These are phyloP conservation scores for Drosophila longiperda DNA, from an alignment of 2,888 invertebrate genomes.

Conservation along the genomic window DNA sequence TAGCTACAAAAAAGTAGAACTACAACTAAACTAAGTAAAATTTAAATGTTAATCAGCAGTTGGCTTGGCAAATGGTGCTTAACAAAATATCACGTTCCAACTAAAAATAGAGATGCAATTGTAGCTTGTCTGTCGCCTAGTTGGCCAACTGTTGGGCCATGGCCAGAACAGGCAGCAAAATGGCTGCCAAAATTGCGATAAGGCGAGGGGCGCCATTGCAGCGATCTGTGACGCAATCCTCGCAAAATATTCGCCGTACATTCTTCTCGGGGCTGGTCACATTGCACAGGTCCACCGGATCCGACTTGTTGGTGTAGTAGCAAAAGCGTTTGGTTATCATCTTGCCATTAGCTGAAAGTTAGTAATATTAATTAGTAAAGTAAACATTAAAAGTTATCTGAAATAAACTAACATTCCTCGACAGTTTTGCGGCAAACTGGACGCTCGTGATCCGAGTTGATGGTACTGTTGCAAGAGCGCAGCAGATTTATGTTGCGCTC, in stretches of 20 bases:
- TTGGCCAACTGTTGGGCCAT: constrained; percentile 52
- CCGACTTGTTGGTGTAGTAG: constrained; percentile 84
- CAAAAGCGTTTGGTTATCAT: constrained; percentile 82
- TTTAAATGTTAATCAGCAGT: constrained; percentile 60
- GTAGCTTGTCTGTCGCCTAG: constrained; percentile 37
- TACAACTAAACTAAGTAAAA: constrained; percentile 54
- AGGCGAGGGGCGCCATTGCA: constrained; percentile 75
- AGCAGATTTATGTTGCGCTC: constrained; percentile 80
- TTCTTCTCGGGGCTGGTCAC: constrained; percentile 78
- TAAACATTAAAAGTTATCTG: background rate
- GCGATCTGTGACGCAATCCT: constrained; percentile 80
- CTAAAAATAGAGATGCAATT: constrained; percentile 61
- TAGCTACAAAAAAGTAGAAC: constrained; percentile 7
- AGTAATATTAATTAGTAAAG: background rate
- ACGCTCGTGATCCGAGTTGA: constrained; percentile 82
- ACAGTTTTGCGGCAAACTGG: constrained; percentile 84
- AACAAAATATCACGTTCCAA: constrained; percentile 79
- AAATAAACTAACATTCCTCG: constrained; percentile 75
- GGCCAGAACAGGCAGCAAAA: constrained; percentile 59
- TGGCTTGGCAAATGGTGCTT: constrained; percentile 50
- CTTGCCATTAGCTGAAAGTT: constrained; percentile 75
- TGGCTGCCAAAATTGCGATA: constrained; percentile 46
- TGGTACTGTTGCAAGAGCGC: constrained; percentile 79
- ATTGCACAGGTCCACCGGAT: constrained; percentile 78
- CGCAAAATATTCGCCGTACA: constrained; percentile 78